These are phyloP conservation scores for Danio rerio DNA, from an alignment of 2,113 vertebrate species.

Conservation along the genomic window DNA sequence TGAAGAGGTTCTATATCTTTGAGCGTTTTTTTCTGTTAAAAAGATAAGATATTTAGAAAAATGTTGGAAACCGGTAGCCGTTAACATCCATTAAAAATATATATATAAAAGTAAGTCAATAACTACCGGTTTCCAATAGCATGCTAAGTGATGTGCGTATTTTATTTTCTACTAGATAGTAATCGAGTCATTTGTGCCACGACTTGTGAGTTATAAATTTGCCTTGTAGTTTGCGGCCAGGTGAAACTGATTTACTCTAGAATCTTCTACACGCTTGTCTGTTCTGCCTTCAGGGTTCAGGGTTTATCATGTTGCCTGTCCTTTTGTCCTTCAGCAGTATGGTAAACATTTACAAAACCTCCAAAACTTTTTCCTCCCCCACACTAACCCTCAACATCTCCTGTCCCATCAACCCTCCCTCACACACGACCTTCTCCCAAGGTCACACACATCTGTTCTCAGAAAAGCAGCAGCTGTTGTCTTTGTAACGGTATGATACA, in stretches of 20 bases:
- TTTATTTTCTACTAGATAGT: not conserved
- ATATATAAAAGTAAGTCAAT: too few species aligned
- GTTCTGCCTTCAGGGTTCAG: not conserved
- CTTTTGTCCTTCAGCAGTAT: constrained; percentile 47
- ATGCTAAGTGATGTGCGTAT: not conserved
- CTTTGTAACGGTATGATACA: not conserved
- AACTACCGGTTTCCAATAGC: too few species aligned
- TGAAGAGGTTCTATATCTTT: too few species aligned
- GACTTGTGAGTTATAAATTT: not conserved
- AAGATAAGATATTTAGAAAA: too few species aligned
- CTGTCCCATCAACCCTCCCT: constrained; percentile 9
- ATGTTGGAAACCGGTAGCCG: too few species aligned
- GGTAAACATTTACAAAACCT: constrained; percentile 58
- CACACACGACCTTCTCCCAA: constrained; percentile 67
- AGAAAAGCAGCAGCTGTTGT: constrained; percentile 49
- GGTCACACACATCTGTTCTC: constrained; percentile 65
- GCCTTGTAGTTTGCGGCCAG: not conserved
- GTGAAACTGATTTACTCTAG: constrained; percentile 1
- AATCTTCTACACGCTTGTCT: not conserved
- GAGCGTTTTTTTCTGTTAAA: too few species aligned
- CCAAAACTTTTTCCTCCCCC: constrained; percentile 34
- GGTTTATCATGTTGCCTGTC: constrained; percentile 46
- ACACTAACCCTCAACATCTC: constrained; percentile 29
- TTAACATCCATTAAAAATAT: too few species aligned
- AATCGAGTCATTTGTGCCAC: not conserved